Conservation (phyloP, 2,113 vertebrate species). For the Holacanthus passer region DNA sequence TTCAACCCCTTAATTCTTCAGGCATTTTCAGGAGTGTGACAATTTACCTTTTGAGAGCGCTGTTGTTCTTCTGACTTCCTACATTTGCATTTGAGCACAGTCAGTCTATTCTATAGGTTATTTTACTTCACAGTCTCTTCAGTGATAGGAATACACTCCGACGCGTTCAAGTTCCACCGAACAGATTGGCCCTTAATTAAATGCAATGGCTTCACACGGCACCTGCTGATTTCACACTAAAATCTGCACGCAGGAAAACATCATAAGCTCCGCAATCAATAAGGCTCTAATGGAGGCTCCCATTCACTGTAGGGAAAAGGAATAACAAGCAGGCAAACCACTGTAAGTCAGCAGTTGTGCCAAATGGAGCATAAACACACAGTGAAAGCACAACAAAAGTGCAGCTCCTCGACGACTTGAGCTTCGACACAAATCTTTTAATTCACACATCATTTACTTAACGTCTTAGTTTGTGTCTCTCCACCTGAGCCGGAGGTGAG, state of each 20-base stretch:
- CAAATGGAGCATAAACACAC: slow-evolving; percentile 50
- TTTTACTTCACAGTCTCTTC: slow-evolving; percentile 17
- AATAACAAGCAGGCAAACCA: slow-evolving; percentile 52
- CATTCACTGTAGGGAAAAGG: slow-evolving; percentile 16
- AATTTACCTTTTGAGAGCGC: background rate
- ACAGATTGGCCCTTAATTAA: slow-evolving; percentile 38
- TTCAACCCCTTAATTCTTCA: background rate
- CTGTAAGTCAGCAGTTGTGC: slow-evolving; percentile 58
- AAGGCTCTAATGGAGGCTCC: slow-evolving; percentile 43
- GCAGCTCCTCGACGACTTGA: slow-evolving; percentile 13
- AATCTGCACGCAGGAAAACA: slow-evolving; percentile 57
- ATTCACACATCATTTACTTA: slow-evolving; percentile 35
- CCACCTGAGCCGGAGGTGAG: background rate
- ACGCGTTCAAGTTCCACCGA: slow-evolving; percentile 1
- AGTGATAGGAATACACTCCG: background rate
- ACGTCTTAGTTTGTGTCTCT: background rate
- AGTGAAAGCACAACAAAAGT: slow-evolving; percentile 25
- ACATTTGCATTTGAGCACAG: background rate
- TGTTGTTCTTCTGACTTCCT: background rate
- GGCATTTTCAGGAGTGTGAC: slow-evolving; percentile 1
- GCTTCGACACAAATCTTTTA: slow-evolving; percentile 11
- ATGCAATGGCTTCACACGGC: slow-evolving; percentile 40
- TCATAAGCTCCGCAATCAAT: slow-evolving; percentile 62
- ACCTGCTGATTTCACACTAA: slow-evolving; percentile 70
- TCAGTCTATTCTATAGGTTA: background rate